phyloP scores from a whole-genome alignment of 2,888 invertebrate species.

The Stenchaetothrips biformis region DNA sequence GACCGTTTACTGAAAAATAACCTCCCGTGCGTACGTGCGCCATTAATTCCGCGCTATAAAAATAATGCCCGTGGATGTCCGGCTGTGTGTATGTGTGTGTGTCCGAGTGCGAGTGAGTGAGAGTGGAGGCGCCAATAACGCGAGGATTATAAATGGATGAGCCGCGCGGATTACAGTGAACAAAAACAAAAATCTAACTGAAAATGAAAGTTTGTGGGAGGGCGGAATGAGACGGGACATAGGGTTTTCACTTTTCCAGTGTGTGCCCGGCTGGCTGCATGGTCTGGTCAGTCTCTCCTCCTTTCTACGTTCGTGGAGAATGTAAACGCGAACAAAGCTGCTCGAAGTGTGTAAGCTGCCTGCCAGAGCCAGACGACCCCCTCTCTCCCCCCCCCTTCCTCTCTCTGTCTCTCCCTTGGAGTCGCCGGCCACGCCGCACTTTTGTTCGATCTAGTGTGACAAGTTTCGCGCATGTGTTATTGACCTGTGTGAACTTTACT shows the following conservation, averaged over 20 bases:
- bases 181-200: too few relatives aligned
- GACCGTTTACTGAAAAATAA: slow-evolving; percentile 16
- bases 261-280: too few relatives aligned
- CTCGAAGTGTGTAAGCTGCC: background rate
- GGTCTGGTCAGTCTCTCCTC: background rate
- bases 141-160: too few relatives aligned
- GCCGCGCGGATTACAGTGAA: too few relatives aligned
- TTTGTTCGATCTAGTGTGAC: background rate
- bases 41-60: slow-evolving; percentile 19
- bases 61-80: background rate
- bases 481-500: background rate
- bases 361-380: background rate
- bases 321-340: background rate
- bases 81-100: background rate
- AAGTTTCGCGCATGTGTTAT: background rate
- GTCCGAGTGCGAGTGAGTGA: too few relatives aligned
- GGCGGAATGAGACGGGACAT: too few relatives aligned
- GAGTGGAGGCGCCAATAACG: too few relatives aligned
- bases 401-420: background rate
- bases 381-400: background rate
- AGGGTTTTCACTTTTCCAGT: too few relatives aligned
- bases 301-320: background rate
- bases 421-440: background rate
- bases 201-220: too few relatives aligned
- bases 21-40: background rate